These are phyloP conservation scores for Andrena minutula DNA, from an alignment of 2,888 invertebrate genomes.

Conservation along the genomic window DNA sequence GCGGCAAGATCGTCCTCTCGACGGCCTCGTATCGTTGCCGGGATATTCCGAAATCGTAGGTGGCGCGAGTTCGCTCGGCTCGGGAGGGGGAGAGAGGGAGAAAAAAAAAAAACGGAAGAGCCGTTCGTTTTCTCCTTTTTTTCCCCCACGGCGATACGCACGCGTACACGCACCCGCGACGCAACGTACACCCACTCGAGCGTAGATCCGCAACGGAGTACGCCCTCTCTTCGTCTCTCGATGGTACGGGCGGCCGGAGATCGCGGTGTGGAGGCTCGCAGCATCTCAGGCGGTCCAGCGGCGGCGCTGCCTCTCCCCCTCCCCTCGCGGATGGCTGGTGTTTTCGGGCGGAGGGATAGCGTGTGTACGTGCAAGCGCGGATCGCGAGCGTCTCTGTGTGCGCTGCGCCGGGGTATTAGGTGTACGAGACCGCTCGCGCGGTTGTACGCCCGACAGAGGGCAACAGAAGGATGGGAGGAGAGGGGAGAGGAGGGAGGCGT, in stretches of 20 bases:
- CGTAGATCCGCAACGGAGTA: slow-evolving; percentile 1
- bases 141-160: neutral
- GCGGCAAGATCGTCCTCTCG: no score
- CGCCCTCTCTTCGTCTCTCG: slow-evolving; percentile 46
- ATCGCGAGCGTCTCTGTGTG: slow-evolving; percentile 10
- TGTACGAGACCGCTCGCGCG: slow-evolving; percentile 43
- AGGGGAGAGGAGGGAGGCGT: slow-evolving; percentile 73
- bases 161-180: slow-evolving; percentile 23
- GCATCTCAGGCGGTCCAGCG: slow-evolving; percentile 79
- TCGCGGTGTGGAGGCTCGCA: slow-evolving; percentile 65
- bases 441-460: slow-evolving; percentile 44
- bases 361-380: slow-evolving; percentile 5
- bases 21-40: neutral
- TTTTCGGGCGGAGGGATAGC: slow-evolving; percentile 66
- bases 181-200: slow-evolving; percentile 41
- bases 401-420: slow-evolving; percentile 32
- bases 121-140: neutral
- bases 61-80: neutral
- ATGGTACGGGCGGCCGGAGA: slow-evolving; percentile 57
- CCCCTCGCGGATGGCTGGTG: slow-evolving; percentile 35
- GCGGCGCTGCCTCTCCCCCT: slow-evolving; percentile 70
- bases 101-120: neutral
- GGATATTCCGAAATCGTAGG: neutral
- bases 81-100: neutral
- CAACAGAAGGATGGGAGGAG: slow-evolving; percentile 42